phyloP scores from a whole-genome alignment of 2,888 invertebrate genomes.

The Leptothorax acervorum region DNA sequence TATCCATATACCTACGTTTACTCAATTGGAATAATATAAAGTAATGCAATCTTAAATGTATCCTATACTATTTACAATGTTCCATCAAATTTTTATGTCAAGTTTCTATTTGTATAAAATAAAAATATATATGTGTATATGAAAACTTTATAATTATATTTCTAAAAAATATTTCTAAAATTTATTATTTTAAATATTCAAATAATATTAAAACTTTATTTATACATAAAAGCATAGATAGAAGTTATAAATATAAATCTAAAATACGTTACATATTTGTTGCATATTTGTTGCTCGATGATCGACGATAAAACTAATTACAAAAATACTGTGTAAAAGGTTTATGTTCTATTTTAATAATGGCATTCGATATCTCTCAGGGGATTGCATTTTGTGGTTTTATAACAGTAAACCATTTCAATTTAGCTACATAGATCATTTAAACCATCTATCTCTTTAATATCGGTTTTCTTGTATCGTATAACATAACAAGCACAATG shows the following conservation, averaged over 20 bases:
- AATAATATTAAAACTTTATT: neutral
- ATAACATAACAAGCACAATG: neutral
- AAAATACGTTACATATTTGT: neutral
- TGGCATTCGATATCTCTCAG: neutral
- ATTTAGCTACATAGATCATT: constrained; percentile 40
- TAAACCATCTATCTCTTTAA: constrained; percentile 43
- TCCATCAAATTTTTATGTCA: neutral
- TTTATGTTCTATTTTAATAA: constrained; percentile 22
- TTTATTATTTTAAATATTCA: neutral
- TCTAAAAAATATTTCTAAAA: neutral
- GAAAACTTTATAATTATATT: neutral
- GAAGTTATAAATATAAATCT: neutral
- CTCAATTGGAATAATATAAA: constrained; percentile 12
- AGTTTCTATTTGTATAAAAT: neutral
- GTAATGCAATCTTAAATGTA: neutral
- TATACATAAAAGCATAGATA: neutral
- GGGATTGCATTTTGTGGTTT: constrained; percentile 27
- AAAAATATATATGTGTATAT: neutral
- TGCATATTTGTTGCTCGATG: neutral
- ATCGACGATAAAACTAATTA: neutral
- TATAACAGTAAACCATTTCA: constrained; percentile 43
- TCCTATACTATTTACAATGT: neutral
- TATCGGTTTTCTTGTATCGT: constrained; percentile 38
- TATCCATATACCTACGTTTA: neutral
- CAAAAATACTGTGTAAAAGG: neutral